These are phyloP conservation scores for Gymnorhina tibicen DNA, from an alignment of 2,113 vertebrate genomes.

Conservation along the genomic window DNA sequence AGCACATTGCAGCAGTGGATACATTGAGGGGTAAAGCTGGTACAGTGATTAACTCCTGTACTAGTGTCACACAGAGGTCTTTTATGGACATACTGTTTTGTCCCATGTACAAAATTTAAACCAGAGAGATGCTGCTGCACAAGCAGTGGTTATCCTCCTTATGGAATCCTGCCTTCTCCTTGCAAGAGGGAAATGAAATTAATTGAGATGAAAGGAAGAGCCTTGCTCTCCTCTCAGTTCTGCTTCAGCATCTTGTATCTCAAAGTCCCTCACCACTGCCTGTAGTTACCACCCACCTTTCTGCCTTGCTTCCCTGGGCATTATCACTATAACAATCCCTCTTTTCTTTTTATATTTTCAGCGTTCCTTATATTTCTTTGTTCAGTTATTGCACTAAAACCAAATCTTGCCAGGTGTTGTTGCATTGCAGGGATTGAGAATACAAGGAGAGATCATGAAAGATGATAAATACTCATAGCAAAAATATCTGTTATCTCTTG, in stretches of 20 bases:
- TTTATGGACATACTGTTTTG: constrained; percentile 53
- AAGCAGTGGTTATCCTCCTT: constrained; percentile 72
- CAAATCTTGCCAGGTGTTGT: not conserved
- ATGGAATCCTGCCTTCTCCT: not conserved
- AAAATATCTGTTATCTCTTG: not conserved
- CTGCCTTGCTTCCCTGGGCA: fast-evolving
- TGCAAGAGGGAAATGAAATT: not conserved
- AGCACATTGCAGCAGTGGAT: constrained; percentile 74
- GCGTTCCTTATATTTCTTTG: not conserved
- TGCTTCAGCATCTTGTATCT: not conserved
- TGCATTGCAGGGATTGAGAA: not conserved
- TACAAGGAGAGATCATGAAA: not conserved
- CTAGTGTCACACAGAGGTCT: constrained; percentile 71
- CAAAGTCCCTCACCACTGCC: not conserved
- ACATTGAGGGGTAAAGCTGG: constrained; percentile 54
- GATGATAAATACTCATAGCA: not conserved
- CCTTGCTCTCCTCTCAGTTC: not conserved
- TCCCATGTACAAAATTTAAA: not conserved
- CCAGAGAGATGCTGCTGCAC: constrained; percentile 78
- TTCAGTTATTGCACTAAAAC: not conserved
- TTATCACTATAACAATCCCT: not conserved
- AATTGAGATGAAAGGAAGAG: not conserved
- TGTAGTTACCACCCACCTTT: not conserved
- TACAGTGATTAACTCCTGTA: constrained; percentile 62
- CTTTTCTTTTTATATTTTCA: not conserved